Conservation (phyloP, 2,113 vertebrate genomes). For the Mesocricetus auratus region DNA sequence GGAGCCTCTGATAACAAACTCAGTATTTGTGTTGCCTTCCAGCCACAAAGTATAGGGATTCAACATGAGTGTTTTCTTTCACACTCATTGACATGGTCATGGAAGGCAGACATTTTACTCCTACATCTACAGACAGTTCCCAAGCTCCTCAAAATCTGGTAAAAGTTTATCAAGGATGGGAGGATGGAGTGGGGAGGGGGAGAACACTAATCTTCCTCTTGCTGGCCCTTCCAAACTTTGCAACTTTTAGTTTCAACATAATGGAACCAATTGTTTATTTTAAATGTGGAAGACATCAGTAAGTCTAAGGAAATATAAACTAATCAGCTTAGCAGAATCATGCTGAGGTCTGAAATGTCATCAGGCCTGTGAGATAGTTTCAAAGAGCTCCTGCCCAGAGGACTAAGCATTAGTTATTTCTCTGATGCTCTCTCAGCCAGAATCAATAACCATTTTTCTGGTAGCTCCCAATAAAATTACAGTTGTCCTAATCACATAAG, state of each 20-base stretch:
- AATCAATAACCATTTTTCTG: neutral
- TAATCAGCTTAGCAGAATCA: conserved; percentile 29
- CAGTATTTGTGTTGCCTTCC: conserved; percentile 8
- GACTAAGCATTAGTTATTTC: neutral
- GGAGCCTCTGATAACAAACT: conserved; percentile 1
- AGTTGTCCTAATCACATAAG: neutral
- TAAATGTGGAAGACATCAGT: conserved; percentile 18
- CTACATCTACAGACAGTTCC: too few species aligned
- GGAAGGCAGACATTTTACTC: too few species aligned
- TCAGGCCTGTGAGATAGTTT: neutral
- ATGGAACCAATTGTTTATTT: neutral
- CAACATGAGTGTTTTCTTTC: neutral
- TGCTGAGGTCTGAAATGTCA: conserved; percentile 47
- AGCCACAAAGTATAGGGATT: neutral
- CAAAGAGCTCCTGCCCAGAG: neutral
- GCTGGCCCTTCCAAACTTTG: conserved; percentile 9
- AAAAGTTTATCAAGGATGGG: conserved; percentile 17
- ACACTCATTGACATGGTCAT: too few species aligned
- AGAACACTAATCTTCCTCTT: conserved; percentile 26
- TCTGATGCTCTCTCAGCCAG: neutral
- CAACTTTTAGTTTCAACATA: conserved; percentile 14
- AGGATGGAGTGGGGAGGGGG: too few species aligned
- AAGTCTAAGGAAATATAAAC: conserved; percentile 38
- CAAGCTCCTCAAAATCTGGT: too few species aligned
- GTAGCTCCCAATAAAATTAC: neutral